phyloP scores from a whole-genome alignment of 2,113 vertebrate species.

The Cisticola juncidis region DNA sequence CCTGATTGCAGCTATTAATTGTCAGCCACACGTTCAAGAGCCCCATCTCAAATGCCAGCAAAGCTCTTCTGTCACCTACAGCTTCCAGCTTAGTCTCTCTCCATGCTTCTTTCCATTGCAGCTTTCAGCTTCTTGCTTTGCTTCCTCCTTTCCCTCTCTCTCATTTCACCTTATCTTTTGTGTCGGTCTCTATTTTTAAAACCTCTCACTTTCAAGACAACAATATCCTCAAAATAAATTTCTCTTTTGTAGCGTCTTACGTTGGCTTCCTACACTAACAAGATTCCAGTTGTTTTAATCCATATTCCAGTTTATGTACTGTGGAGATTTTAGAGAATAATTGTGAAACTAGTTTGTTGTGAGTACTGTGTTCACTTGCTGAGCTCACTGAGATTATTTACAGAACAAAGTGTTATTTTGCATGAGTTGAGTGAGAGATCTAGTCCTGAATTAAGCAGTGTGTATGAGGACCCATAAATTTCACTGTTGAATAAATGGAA shows the following conservation, averaged over 20 bases:
- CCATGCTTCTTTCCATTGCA: background rate
- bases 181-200: background rate
- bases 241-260: background rate
- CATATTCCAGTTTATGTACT: background rate
- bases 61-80: background rate
- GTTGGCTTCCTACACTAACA: background rate
- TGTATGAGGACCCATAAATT: background rate
- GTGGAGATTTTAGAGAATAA: background rate
- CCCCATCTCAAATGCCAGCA: background rate
- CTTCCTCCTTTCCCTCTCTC: background rate
- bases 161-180: background rate
- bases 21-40: background rate
- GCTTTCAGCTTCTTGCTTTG: background rate
- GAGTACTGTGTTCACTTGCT: background rate
- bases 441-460: background rate
- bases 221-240: background rate
- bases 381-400: background rate
- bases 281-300: background rate
- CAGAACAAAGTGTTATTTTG: background rate
- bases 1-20: background rate
- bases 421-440: background rate
- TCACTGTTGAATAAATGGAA: background rate
- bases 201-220: background rate
- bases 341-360: background rate
- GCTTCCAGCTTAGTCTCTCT: background rate